Conservation (phyloP, 1,140 invertebrate species). For the Trypoxylus dichotomus region DNA sequence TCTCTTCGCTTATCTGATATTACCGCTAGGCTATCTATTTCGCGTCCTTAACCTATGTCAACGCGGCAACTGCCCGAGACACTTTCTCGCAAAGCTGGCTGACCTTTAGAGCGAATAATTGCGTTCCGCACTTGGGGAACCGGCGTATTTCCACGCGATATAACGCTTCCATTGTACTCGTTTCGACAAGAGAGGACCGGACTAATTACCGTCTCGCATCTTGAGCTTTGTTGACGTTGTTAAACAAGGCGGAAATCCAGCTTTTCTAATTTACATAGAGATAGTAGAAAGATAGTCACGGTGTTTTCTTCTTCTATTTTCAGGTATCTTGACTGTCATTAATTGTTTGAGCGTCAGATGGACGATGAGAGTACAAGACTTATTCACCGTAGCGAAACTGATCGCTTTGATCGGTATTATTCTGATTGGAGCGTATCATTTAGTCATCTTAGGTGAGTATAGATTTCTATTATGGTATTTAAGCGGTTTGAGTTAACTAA, state of each 20-base stretch:
- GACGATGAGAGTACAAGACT: slow-evolving; percentile 86
- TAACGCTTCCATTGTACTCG: background rate
- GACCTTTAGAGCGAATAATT: background rate
- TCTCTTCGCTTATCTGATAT: too few relatives aligned
- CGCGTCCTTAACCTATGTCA: background rate
- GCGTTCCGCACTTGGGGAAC: background rate
- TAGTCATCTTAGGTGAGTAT: slow-evolving; percentile 47
- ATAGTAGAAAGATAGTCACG: background rate
- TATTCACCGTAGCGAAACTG: slow-evolving; percentile 89
- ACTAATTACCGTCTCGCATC: background rate
- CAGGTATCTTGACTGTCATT: slow-evolving; percentile 83
- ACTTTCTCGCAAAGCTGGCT: background rate
- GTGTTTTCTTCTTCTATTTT: background rate
- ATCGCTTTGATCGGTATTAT: slow-evolving; percentile 82
- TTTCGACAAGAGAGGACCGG: background rate
- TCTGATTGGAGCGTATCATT: slow-evolving; percentile 74
- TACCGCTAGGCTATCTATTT: background rate
- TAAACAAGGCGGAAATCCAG: background rate
- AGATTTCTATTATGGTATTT: too few relatives aligned
- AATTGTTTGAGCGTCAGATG: slow-evolving; percentile 87
- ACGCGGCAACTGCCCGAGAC: background rate
- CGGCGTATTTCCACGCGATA: background rate
- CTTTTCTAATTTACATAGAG: background rate
- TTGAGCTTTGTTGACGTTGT: background rate
- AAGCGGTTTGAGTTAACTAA: too few relatives aligned